Conservation (phyloP, 1,140 invertebrate species). For the Trichonephila clavata region DNA sequence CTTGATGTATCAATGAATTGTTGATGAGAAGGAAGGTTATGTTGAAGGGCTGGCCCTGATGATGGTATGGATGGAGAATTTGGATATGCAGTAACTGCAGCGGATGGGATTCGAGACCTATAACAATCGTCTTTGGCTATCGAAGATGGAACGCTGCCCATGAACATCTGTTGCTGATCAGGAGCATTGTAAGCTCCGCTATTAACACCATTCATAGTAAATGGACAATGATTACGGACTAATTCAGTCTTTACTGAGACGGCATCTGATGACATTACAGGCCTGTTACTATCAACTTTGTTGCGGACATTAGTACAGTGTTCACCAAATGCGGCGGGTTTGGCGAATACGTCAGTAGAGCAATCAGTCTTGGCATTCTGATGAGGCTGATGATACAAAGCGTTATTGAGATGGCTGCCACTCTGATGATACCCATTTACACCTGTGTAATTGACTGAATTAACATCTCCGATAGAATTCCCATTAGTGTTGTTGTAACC, state of each 20-base stretch:
- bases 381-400: conserved; percentile 50
- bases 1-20: conserved; percentile 37
- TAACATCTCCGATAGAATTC: neutral
- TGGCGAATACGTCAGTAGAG: conserved; percentile 59
- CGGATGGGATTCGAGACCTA: conserved; percentile 45
- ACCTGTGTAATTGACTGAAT: conserved; percentile 32
- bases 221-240: conserved; percentile 71
- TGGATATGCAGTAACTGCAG: conserved; percentile 35
- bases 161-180: conserved; percentile 56
- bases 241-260: conserved; percentile 73
- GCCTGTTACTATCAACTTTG: conserved; percentile 16
- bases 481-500: conserved; percentile 45
- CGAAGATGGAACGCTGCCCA: conserved; percentile 51
- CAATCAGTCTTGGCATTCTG: conserved; percentile 55
- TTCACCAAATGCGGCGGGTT: conserved; percentile 53
- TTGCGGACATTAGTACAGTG: conserved; percentile 46
- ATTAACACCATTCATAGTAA: neutral
- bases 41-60: conserved; percentile 43
- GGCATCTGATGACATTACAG: conserved; percentile 53
- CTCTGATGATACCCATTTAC: conserved; percentile 36
- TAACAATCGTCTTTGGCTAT: conserved; percentile 71
- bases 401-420: conserved; percentile 40
- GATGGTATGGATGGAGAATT: conserved; percentile 45
- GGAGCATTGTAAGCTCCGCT: conserved; percentile 48
- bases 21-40: conserved; percentile 47